These are phyloP conservation scores for Tuta absoluta DNA, from an alignment of 2,888 invertebrate genomes.

Conservation along the genomic window DNA sequence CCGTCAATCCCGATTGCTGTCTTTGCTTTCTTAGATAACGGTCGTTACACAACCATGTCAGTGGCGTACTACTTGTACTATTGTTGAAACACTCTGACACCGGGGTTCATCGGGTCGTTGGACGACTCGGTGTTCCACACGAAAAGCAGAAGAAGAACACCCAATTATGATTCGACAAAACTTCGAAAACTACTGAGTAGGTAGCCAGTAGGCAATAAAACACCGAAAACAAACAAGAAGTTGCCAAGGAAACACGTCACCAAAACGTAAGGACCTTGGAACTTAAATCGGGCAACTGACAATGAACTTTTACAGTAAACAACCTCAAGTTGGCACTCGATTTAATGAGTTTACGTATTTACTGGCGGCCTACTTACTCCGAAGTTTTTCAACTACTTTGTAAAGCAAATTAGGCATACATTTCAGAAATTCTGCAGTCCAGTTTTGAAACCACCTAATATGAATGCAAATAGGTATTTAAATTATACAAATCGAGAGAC, in stretches of 20 bases:
- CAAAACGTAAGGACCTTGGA: constrained; percentile 5
- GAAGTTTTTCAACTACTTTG: not conserved
- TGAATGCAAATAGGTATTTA: constrained; percentile 1
- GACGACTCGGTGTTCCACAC: too few relatives aligned
- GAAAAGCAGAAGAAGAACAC: too few relatives aligned
- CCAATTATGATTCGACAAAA: not conserved
- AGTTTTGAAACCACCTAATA: not conserved
- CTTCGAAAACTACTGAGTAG: not conserved
- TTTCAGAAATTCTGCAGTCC: not conserved
- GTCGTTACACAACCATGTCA: too few relatives aligned
- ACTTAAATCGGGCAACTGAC: constrained; percentile 7
- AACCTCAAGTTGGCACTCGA: constrained; percentile 9
- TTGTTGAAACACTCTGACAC: too few relatives aligned
- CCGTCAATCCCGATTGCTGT: too few relatives aligned
- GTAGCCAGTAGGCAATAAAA: constrained; percentile 3
- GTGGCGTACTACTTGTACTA: too few relatives aligned
- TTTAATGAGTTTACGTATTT: not conserved
- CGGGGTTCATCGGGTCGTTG: too few relatives aligned
- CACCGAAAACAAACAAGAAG: constrained; percentile 1
- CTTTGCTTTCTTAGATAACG: too few relatives aligned
- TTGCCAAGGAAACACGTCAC: not conserved
- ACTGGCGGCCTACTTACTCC: not conserved
- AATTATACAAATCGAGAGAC: constrained; percentile 7
- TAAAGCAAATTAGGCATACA: not conserved
- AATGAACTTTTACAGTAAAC: constrained; percentile 21